Percentiles rank a stretch among this genome's conserved stretches.
These are phyloP conservation scores for Ctenoplectra terminalis DNA, from an alignment of 1,140 invertebrate species.

Conservation along the genomic window DNA sequence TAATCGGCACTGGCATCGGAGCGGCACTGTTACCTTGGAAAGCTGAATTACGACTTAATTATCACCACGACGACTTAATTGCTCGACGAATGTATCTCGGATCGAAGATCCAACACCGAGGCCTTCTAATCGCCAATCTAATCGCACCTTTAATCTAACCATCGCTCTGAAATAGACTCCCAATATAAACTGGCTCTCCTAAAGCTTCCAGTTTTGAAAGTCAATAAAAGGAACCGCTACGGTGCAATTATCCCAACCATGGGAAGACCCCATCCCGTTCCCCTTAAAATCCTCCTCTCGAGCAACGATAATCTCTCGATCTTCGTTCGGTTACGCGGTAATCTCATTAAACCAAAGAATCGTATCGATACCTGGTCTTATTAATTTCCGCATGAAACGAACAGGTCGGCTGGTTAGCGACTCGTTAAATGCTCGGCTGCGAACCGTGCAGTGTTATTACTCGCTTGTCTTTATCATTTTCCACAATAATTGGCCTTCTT, in stretches of 20 bases:
- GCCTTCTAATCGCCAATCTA: not conserved
- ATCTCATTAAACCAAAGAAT: constrained; percentile 21
- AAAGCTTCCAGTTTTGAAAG: not conserved
- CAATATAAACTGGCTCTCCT: not conserved
- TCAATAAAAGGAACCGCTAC: constrained; percentile 16
- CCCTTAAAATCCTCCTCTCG: not conserved
- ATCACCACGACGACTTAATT: not conserved
- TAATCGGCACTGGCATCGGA: not conserved
- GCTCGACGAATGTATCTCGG: not conserved
- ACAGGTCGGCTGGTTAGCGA: not conserved
- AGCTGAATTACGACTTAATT: constrained; percentile 1
- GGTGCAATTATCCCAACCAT: not conserved
- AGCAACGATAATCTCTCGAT: constrained; percentile 11
- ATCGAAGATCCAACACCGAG: not conserved
- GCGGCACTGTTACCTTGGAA: not conserved
- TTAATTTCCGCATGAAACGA: constrained; percentile 31
- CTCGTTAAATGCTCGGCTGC: constrained; percentile 27
- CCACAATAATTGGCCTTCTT: not conserved
- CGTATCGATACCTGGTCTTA: constrained; percentile 20
- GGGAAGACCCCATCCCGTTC: not conserved
- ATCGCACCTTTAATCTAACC: not conserved
- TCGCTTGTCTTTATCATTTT: constrained; percentile 32
- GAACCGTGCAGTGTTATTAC: constrained; percentile 15
- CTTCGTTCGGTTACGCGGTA: not conserved
- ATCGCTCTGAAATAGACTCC: not conserved